Percentiles rank a stretch among this genome's conserved stretches.
These are phyloP conservation scores for Xanthia togata DNA, from an alignment of 2,888 invertebrate species.

Conservation along the genomic window DNA sequence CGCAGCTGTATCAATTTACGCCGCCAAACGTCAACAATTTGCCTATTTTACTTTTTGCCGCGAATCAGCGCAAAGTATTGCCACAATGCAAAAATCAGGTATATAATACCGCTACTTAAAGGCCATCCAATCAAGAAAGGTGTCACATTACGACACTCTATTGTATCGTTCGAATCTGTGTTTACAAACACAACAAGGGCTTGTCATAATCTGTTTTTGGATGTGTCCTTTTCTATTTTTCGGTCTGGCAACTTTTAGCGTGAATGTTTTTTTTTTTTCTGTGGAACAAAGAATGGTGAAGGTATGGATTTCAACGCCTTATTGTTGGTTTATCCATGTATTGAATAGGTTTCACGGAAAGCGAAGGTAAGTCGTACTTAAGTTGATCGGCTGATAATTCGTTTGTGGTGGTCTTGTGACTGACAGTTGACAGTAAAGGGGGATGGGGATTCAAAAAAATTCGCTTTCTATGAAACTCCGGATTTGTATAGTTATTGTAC, in stretches of 20 bases:
- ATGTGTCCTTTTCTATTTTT: constrained; percentile 86
- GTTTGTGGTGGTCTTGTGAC: constrained; percentile 83
- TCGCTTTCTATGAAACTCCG: constrained; percentile 78
- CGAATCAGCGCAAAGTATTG: constrained; percentile 78
- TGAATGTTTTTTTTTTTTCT: constrained; percentile 77
- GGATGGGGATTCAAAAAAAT: constrained; percentile 74
- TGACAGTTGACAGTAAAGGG: constrained; percentile 83
- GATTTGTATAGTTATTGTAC: constrained; percentile 62
- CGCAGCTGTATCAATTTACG: constrained; percentile 80
- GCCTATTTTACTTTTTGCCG: constrained; percentile 79
- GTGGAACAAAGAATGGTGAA: constrained; percentile 70
- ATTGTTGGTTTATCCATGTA: constrained; percentile 85
- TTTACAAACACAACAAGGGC: constrained; percentile 90
- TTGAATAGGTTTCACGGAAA: constrained; percentile 85
- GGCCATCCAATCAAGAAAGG: constrained; percentile 85
- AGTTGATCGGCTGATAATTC: constrained; percentile 80
- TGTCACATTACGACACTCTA: constrained; percentile 87
- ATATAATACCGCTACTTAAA: constrained; percentile 85
- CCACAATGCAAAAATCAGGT: constrained; percentile 82
- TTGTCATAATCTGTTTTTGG: constrained; percentile 90
- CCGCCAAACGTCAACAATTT: constrained; percentile 87
- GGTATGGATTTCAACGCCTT: constrained; percentile 89
- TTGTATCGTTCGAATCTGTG: constrained; percentile 82
- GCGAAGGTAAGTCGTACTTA: constrained; percentile 82
- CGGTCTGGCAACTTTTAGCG: constrained; percentile 85